Conservation (phyloP, 1,140 invertebrate species). For the Choristoneura fumiferana region DNA sequence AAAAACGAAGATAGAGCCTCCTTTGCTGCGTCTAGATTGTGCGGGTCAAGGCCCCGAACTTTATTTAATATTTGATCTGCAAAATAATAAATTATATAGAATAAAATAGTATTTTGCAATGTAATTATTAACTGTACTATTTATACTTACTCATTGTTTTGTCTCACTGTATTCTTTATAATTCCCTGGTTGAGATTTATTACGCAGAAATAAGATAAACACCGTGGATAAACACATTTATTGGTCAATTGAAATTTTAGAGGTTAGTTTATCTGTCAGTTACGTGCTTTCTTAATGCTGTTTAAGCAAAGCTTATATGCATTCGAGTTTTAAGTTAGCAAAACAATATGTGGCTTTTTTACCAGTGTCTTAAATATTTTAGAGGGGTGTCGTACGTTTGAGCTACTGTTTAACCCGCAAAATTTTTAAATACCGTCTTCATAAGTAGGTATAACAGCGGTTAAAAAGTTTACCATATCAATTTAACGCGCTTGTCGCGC, state of each 20-base stretch:
- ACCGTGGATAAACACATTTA: conserved; percentile 19
- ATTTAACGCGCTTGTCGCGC: too few relatives aligned
- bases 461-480: too few relatives aligned
- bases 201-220: conserved; percentile 1
- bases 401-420: not conserved
- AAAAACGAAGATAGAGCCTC: conserved; percentile 51
- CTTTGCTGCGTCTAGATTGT: conserved; percentile 58
- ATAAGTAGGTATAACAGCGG: too few relatives aligned
- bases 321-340: not conserved
- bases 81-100: too few relatives aligned
- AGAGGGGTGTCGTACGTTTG: not conserved
- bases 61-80: conserved; percentile 59
- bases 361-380: not conserved
- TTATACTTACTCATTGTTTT: conserved; percentile 21
- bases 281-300: not conserved
- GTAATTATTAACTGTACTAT: not conserved
- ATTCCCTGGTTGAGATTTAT: too few relatives aligned
- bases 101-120: too few relatives aligned
- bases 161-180: not conserved
- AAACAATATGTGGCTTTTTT: too few relatives aligned
- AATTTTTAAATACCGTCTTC: too few relatives aligned
- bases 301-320: not conserved
- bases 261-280: not conserved
- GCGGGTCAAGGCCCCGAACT: conserved; percentile 57
- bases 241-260: not conserved